phyloP scores from a whole-genome alignment of 2,113 vertebrate species.

The Amblyopsis rosae region DNA sequence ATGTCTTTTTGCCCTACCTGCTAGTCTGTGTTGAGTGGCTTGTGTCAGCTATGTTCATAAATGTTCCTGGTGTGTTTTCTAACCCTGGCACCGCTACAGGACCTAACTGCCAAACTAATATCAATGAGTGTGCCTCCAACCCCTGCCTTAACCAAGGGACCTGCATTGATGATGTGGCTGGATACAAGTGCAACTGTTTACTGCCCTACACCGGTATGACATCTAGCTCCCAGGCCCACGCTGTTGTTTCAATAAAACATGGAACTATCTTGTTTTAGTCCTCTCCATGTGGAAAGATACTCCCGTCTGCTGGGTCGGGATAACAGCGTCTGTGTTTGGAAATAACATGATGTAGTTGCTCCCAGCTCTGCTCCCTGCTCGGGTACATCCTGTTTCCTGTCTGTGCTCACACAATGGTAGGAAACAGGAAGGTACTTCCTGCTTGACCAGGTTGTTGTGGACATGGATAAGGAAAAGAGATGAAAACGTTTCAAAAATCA shows the following conservation, averaged over 20 bases:
- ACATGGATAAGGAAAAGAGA: slow-evolving; percentile 81
- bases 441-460: slow-evolving; percentile 80
- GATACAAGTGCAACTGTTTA: slow-evolving; percentile 93
- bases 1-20: neutral
- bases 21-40: neutral
- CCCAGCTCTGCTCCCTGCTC: slow-evolving; percentile 61
- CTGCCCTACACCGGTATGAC: slow-evolving; percentile 91
- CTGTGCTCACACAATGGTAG: slow-evolving; percentile 87
- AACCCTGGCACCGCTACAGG: slow-evolving; percentile 73
- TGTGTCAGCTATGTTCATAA: slow-evolving; percentile 25
- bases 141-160: slow-evolving; percentile 95
- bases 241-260: too few relatives aligned
- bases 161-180: slow-evolving; percentile 92
- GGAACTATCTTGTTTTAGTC: slow-evolving; percentile 45
- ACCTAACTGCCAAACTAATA: slow-evolving; percentile 96
- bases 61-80: slow-evolving; percentile 34
- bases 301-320: slow-evolving; percentile 40
- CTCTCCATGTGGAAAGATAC: slow-evolving; percentile 55
- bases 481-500: slow-evolving; percentile 68
- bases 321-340: slow-evolving; percentile 54
- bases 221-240: neutral
- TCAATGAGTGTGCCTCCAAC: slow-evolving; percentile 97
- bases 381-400: slow-evolving; percentile 83
- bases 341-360: slow-evolving; percentile 57
- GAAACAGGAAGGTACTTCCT: slow-evolving; percentile 89